These are phyloP conservation scores for Hydrolagus colliei DNA, from an alignment of 2,797 vertebrate species.

Conservation along the genomic window DNA sequence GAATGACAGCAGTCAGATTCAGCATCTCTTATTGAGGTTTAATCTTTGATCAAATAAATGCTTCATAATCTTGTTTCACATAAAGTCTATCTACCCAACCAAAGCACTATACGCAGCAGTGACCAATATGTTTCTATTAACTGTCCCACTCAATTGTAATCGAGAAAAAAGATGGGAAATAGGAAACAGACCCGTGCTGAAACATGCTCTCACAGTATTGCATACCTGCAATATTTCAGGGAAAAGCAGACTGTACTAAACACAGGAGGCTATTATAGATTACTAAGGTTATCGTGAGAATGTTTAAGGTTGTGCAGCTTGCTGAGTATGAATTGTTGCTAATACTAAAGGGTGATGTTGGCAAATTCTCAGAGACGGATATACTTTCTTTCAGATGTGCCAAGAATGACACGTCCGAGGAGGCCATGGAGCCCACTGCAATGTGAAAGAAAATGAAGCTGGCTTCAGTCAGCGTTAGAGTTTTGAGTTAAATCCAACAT, in stretches of 20 bases:
- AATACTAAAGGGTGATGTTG: background rate
- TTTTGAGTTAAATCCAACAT: background rate
- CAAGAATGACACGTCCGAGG: background rate
- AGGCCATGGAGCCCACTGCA: too few species aligned
- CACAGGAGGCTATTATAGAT: background rate
- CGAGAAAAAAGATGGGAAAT: background rate
- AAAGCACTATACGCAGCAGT: background rate
- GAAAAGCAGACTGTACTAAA: background rate
- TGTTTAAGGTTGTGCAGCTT: too few species aligned
- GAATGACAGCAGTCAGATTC: background rate
- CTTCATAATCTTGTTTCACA: background rate
- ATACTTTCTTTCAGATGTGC: background rate
- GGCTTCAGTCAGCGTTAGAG: background rate
- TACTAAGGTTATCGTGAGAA: background rate
- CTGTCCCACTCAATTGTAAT: background rate
- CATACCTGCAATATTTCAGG: background rate
- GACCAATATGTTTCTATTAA: background rate
- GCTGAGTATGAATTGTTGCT: background rate
- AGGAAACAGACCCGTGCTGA: background rate
- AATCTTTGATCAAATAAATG: background rate
- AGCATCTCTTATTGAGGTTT: background rate
- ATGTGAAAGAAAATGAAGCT: background rate
- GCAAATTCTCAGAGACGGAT: too few species aligned
- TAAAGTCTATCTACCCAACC: background rate
- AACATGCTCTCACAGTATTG: background rate